Base-by-base conservation (phyloP, 1,140 invertebrate species). In the Himalopsyche phryganea region DNA sequence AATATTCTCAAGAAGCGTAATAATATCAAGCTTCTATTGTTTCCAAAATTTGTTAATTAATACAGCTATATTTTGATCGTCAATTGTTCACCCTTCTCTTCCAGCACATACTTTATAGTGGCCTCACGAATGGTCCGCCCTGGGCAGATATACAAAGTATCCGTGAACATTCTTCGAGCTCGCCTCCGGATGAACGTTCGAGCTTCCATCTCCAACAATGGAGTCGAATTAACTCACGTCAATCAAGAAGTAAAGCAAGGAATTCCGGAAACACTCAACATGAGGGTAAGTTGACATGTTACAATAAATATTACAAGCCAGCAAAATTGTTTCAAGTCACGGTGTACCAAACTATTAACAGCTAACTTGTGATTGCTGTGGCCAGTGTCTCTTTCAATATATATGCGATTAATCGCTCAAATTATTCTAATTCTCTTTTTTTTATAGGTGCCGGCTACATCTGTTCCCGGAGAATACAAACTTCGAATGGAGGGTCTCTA, bases 401-500 rank as follows among this genome's bases (percentile, higher is more conserved):
- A 7, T 35, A 2, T 3, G 11, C 18, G 13, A 7, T 18, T 49
- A 28, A 14, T 28, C 1, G 17, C 13, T 36, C 28, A 6, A 2
- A 47, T 11, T 4, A 23, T 36, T 15, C 35, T 36, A 15, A 15
- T 20, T 6, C 15, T 13, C 20, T 52, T 52, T 20, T 40, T 18
- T 19, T 51, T 51, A 51, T 58, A 88, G 85, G 82, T 95, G 18
- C 92, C 92, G n/a, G 74, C 85, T 0, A 94, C 90, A 0, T 88
- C 88, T 61, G 85, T 90, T 0, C 73, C 74, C 0, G 94, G 94
- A 0, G 78, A 88, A 41, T 98, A 96, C 70, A 88, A 86, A 66
- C 75, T 98, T 1, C 81, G 90, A 11, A 84, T 98, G 0, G 94
- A 97, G 75, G 95, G 94, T 0, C 84, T 88, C 50, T 92, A 91